A percentile compares a stretch with the other conserved stretches of the same genome.
Conservation (phyloP, 2,113 vertebrate species). For the Spea multiplicata region DNA sequence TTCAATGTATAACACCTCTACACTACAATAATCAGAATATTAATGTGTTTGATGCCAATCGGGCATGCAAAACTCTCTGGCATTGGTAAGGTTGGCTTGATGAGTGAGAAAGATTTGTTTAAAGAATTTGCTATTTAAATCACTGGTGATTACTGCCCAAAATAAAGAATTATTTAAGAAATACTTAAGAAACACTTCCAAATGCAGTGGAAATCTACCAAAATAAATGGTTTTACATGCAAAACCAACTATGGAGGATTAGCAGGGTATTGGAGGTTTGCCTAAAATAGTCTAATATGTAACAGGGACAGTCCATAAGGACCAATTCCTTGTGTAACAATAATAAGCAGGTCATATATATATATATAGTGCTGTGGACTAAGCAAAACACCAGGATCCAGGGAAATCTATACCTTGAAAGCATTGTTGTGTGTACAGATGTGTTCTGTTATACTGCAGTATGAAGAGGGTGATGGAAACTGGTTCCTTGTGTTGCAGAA, state of each 20-base stretch:
- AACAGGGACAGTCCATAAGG: conserved; percentile 24
- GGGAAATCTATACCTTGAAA: too few species aligned
- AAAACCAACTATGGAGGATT: conserved; percentile 31
- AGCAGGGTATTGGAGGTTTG: conserved; percentile 14
- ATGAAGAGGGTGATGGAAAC: neutral
- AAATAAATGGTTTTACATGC: conserved; percentile 34
- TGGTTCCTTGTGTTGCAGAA: conserved; percentile 5
- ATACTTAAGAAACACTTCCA: conserved; percentile 34
- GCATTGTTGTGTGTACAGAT: too few species aligned
- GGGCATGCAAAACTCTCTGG: neutral
- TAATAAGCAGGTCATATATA: neutral
- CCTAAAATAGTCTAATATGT: conserved; percentile 29
- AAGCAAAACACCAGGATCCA: too few species aligned
- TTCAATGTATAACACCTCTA: neutral
- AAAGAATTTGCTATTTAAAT: conserved; percentile 24
- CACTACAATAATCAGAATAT: conserved; percentile 13
- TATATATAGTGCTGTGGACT: too few species aligned
- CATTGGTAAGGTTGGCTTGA: conserved; percentile 3
- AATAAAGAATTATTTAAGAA: conserved; percentile 37
- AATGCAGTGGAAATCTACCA: conserved; percentile 30
- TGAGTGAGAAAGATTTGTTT: conserved; percentile 9
- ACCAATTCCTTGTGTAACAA: conserved; percentile 16
- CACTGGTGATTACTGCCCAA: conserved; percentile 30
- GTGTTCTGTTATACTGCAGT: too few species aligned
- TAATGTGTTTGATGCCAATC: conserved; percentile 21